Evolutionary conservation across 2,888 invertebrate genomes (phyloP), one percentile per base, ranked within the genome.

Genomic region (Euphydryas editha): DNA sequence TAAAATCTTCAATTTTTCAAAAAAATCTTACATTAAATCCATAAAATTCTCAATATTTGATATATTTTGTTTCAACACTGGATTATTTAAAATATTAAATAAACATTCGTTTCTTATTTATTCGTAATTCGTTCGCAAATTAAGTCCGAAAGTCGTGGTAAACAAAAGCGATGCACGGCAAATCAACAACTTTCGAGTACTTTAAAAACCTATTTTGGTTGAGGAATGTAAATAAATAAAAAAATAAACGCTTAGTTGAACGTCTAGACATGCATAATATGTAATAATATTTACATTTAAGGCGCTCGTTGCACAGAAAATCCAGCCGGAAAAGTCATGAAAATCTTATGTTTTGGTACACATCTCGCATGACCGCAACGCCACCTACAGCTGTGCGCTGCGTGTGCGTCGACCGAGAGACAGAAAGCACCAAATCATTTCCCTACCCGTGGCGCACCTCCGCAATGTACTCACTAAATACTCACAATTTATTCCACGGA

Each of bases 371-470:
- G 88, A 86, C 88, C 85, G 85, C 86, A 92, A 88, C 93, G 93
- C 93, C 92, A 92, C 92, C 93, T 93, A 92, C 91, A 92, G 92
- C 93, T 91, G 91, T 84, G 86, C 87, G 85, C 81, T 93, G 93
- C 93, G 93, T 93, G 85, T 92, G 93, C 92, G 93, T 90, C 93
- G 82, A 67, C 76, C 81, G 72, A 75, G 75, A 73, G 90, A 85
- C 90, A 92, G 93, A 93, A 93, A 93, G 93, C 93, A 92, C 93
- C 93, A 91, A 92, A 90, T 92, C 93, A 93, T 93, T 93, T 93
- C 93, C 93, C 93, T 90, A 92, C 84, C 93, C 93, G 93, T 93
- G 93, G 93, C 93, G 92, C 92, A 92, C 91, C 90, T 90, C 90
- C 81, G 85, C 85, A 84, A 92, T 93, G 91, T 92, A 88, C 89